phyloP scores from a whole-genome alignment of 2,888 invertebrate genomes.

The Ariolimax columbianus region DNA sequence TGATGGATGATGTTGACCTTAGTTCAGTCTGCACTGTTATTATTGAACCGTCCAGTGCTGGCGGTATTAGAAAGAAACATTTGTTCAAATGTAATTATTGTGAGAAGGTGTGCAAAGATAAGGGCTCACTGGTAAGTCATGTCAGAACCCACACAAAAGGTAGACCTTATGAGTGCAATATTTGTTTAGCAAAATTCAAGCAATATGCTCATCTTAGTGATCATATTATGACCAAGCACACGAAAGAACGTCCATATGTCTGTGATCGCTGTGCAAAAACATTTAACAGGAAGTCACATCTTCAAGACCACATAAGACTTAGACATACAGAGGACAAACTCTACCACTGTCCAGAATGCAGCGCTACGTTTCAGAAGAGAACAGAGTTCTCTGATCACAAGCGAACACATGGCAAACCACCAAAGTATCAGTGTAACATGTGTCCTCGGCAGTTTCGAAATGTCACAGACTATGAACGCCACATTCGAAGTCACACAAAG shows the following conservation, averaged over 20 bases:
- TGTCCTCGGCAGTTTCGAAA: constrained; percentile 45
- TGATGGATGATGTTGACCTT: constrained; percentile 48
- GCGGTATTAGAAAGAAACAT: constrained; percentile 45
- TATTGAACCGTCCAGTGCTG: constrained; percentile 45
- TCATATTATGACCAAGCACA: constrained; percentile 45
- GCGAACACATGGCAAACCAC: constrained; percentile 34
- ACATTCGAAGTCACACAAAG: constrained; percentile 46
- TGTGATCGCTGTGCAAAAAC: constrained; percentile 49
- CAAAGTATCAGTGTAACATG: constrained; percentile 48
- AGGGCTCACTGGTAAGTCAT: constrained; percentile 45
- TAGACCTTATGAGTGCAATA: constrained; percentile 45
- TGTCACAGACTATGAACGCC: constrained; percentile 43
- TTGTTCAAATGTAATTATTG: constrained; percentile 47
- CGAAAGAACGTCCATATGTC: constrained; percentile 47
- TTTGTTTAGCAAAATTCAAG: constrained; percentile 42
- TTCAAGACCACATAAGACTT: constrained; percentile 46
- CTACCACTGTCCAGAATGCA: constrained; percentile 48
- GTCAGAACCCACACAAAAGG: constrained; percentile 46
- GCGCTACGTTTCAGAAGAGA: constrained; percentile 38
- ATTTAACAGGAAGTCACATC: constrained; percentile 46
- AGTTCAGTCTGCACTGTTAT: constrained; percentile 41
- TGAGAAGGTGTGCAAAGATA: constrained; percentile 46
- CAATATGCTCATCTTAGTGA: constrained; percentile 51
- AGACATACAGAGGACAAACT: constrained; percentile 47
- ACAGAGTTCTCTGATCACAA: constrained; percentile 46